Base-by-base conservation (phyloP, 2,888 invertebrate genomes). In the Saturnia japonica region DNA sequence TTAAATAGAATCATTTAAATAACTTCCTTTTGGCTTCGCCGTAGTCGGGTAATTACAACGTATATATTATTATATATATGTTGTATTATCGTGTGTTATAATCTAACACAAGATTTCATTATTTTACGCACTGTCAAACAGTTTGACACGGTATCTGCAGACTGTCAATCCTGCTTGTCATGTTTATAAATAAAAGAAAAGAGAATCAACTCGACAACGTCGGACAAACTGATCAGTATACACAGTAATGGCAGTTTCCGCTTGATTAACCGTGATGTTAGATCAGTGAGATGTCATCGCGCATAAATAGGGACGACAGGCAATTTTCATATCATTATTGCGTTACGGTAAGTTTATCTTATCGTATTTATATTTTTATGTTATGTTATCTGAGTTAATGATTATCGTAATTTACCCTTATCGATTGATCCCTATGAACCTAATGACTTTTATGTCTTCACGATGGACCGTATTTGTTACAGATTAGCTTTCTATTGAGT, bases 181-280 rank as follows among this genome's bases (percentile, higher is more conserved):
- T 67, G n/a, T 19, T 25, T 60, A 68, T 57, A 66, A 62, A 19
- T 51, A 78, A 80, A 79, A 78, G 77, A 16, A 40, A 64, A 19
- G 19, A 64, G 64, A 64, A 64, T 64, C 22, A 40, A 64, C 40
- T 11, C 16, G 40, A 62, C 62, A 34, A 64, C n/a, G 40, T 34
- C 40, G 64, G 40, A 34, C 25, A 57, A 64, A 64, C 78, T 73
- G 78, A 78, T 84, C 83, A 85, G 85, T 64, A n/a, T n/a, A 14
- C 7, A 79, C 80, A 80, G 80, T 85, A 87, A 87, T 88, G 77
- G 81, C 75, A 66, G 73, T 83, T 88, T 90, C 91, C 90, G 85
- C 82, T 80, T 81, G 77, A 86, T 88, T 85, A 85, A 80, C 82
- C 85, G 82, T 80, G 75, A 72, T 72, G 72, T 74, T 76, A 76